Base-by-base conservation (phyloP, 2,888 invertebrate species). In the Pterostichus niger region DNA sequence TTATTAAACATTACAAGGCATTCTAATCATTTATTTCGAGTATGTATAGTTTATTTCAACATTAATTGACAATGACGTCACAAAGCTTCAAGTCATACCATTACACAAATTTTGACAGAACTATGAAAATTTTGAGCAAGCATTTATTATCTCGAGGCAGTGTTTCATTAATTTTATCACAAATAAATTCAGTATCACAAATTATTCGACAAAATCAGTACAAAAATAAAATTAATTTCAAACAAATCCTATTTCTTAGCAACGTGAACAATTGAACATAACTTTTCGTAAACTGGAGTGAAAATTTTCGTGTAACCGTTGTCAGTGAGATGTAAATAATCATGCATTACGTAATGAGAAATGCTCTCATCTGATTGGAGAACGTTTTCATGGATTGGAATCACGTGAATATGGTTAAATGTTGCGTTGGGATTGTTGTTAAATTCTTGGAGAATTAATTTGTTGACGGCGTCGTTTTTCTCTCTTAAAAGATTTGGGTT, bases 291-390 rank as follows among this genome's bases (percentile, higher is more conserved):
- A 31, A 93, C 91, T 40, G 92, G 91, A 82, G 90, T 91, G 87
- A 93, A 93, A 13, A 92, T 91, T 88, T 93, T 93, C 83, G 90
- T 89, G 87, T 94, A 95, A 0, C 94, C 94, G 49, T 90, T 88
- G 85, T 92, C 91, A 0, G 94, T 94, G 40, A 94, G 89, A 88
- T 94, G 94, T 10, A 94, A 90, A 88, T 94, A 95, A 88, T 95
- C 95, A 87, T 93, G 92, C 93, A 95, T 92, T 86, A 94, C 92
- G 83, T 91, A 91, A 85, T 93, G 93, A 75, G 92, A 92, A 82
- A 95, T 93, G 4, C 90, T 90, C 15, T 93, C 91, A 87, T 92
- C 92, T 24, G 90, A 89, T 85, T 91, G 91, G 0, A 90, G 87
- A 7, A 90, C 88, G 83, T 89, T 87, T 13, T 89, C 89, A 83